Evolutionary conservation across 2,888 invertebrate species (phyloP), one percentile per base, ranked within the genome.

Genomic region (Taphrorychus bicolor): DNA sequence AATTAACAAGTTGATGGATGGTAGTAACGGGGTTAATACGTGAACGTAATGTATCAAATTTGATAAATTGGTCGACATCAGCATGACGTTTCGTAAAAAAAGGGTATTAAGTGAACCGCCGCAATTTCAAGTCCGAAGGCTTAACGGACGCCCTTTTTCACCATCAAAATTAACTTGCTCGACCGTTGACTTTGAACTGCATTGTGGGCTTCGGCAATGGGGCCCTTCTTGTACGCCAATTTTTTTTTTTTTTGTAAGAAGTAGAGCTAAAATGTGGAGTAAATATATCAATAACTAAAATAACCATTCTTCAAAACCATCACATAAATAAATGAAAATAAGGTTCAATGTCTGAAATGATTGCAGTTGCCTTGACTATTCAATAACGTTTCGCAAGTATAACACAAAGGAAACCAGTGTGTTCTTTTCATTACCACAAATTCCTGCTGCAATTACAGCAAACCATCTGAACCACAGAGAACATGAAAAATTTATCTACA

Each of bases 1-100:
- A 64, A 64, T 64, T 64, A 64, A 58, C 58, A 58, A 23, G 18
- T 58, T 64, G 64, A 64, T 64, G 58, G 64, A 64, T 64, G 64
- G 24, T 42, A 24, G 52, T 19, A 59, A 53, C 52, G 21, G 59
- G 59, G 59, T 59, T 65, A 65, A 65, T 65, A 59, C 53, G 59
- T 32, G 65, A 65, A 65, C 53, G 48, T 52, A 65, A 59, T 59
- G 59, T 59, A 65, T 65, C 65, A 65, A 59, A 54, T 53, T 65
- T 65, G 65, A 65, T 65, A 59, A 65, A 65, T 65, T 54, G 65
- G 59, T 23, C 53, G 45, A 40, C 59, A 53, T 54, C 57, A 57
- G 59, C 59, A 54, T 65, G 65, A 65, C 65, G 58, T 40, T 40
- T 42, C 48, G 54, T 45, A 24, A 45, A 45, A 54, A 59, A 64